A percentile compares a stretch with the other conserved stretches of the same genome.
Conservation (phyloP, 1,140 invertebrate genomes). For the Hormaphis cornu region DNA sequence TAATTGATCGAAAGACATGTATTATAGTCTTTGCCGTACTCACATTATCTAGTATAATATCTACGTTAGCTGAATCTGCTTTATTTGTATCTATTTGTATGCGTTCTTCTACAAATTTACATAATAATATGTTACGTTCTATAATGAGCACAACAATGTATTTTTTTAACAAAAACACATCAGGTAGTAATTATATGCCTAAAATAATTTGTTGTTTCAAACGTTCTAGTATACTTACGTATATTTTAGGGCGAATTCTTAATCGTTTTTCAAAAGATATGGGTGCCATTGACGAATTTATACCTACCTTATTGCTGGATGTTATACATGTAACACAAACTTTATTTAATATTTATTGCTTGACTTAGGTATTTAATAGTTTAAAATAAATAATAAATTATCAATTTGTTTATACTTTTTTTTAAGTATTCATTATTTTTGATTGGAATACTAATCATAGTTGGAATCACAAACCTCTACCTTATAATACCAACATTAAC, state of each 20-base stretch:
- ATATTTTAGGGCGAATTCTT: conserved; percentile 52
- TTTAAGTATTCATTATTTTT: no score
- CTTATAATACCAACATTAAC: no score
- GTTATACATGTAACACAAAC: conserved; percentile 57
- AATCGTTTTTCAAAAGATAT: conserved; percentile 71
- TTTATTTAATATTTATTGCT: no score
- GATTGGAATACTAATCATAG: no score
- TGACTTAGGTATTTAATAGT: no score
- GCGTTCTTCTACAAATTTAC: conserved; percentile 64
- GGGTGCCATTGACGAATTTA: conserved; percentile 71
- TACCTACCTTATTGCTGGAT: conserved; percentile 69
- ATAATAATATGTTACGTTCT: conserved; percentile 73
- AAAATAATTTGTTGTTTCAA: background rate
- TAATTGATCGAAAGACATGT: conserved; percentile 39
- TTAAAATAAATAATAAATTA: no score
- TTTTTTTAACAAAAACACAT: conserved; percentile 83
- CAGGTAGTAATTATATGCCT: conserved; percentile 42
- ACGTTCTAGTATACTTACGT: conserved; percentile 15
- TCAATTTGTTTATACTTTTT: no score
- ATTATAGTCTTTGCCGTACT: conserved; percentile 56
- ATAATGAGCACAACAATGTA: conserved; percentile 72
- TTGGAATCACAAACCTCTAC: no score
- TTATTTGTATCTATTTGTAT: conserved; percentile 71
- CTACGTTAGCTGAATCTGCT: conserved; percentile 54
- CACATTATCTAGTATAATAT: conserved; percentile 49